Evolutionary conservation across 2,113 vertebrate genomes (phyloP).

Genomic region (Micronycteris hirsuta): DNA sequence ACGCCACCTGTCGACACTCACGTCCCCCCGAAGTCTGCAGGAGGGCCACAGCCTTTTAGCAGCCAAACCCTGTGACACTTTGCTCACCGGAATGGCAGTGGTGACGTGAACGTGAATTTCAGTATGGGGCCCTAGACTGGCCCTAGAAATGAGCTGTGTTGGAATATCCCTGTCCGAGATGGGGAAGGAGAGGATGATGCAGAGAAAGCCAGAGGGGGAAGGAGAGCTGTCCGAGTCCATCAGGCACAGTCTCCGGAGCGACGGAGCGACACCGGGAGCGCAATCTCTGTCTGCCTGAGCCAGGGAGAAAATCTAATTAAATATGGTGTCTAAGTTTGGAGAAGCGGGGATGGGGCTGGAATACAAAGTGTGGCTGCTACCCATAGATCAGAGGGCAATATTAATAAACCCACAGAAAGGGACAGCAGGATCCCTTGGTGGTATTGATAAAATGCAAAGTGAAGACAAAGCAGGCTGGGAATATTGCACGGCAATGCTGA

Average conservation of each 20-base stretch:
- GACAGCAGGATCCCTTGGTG: slow-evolving; percentile 68
- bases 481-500: slow-evolving; percentile 74
- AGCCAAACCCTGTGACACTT: not conserved
- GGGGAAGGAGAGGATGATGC: not conserved
- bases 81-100: not conserved
- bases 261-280: slow-evolving; percentile 72
- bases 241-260: slow-evolving; percentile 54
- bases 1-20: not conserved
- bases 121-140: not conserved
- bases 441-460: slow-evolving; percentile 84
- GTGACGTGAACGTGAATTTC: not conserved
- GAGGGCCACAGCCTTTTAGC: not conserved
- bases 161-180: slow-evolving; percentile 48
- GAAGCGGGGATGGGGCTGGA: slow-evolving; percentile 78
- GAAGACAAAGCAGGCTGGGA: slow-evolving; percentile 77
- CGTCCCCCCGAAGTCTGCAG: not conserved
- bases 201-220: not conserved
- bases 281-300: slow-evolving; percentile 81
- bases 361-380: slow-evolving; percentile 79
- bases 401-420: slow-evolving; percentile 81
- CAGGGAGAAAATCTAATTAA: slow-evolving; percentile 85
- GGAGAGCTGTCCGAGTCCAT: slow-evolving; percentile 37
- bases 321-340: slow-evolving; percentile 80
- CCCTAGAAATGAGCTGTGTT: not conserved
- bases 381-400: slow-evolving; percentile 85